Conservation (phyloP, 1,140 invertebrate genomes). For the Drosophila varians region DNA sequence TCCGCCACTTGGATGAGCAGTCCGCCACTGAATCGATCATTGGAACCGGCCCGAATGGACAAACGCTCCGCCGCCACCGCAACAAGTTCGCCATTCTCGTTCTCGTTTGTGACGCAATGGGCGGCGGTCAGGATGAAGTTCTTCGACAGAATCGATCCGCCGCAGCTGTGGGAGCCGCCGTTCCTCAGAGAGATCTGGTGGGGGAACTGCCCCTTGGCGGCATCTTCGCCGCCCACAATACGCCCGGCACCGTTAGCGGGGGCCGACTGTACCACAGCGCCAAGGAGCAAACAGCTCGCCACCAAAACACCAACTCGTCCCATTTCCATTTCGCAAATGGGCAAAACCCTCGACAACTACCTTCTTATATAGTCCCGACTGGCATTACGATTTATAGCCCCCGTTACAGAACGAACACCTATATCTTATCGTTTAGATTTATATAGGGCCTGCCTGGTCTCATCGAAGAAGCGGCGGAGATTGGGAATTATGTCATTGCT, state of each 20-base stretch:
- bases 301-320: neutral
- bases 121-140: slow-evolving; percentile 86
- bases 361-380: slow-evolving; percentile 12
- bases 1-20: slow-evolving; percentile 37
- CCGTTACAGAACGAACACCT: neutral
- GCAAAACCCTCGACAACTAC: neutral
- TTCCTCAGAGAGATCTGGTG: slow-evolving; percentile 84
- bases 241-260: slow-evolving; percentile 34
- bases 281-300: neutral
- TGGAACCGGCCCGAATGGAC: slow-evolving; percentile 53
- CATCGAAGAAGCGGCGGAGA: neutral
- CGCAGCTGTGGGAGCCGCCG: slow-evolving; percentile 84
- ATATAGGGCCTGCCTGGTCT: neutral
- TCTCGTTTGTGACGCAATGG: slow-evolving; percentile 83
- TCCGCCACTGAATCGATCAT: slow-evolving; percentile 59
- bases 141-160: slow-evolving; percentile 85
- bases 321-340: slow-evolving; percentile 24
- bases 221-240: slow-evolving; percentile 84
- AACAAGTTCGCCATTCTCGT: neutral
- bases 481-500: slow-evolving; percentile 9
- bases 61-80: slow-evolving; percentile 15
- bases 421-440: neutral
- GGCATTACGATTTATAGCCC: neutral
- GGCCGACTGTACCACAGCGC: slow-evolving; percentile 29
- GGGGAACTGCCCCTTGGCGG: slow-evolving; percentile 80